Conservation (phyloP, 2,888 invertebrate genomes). For the Odiellus spinosus region DNA sequence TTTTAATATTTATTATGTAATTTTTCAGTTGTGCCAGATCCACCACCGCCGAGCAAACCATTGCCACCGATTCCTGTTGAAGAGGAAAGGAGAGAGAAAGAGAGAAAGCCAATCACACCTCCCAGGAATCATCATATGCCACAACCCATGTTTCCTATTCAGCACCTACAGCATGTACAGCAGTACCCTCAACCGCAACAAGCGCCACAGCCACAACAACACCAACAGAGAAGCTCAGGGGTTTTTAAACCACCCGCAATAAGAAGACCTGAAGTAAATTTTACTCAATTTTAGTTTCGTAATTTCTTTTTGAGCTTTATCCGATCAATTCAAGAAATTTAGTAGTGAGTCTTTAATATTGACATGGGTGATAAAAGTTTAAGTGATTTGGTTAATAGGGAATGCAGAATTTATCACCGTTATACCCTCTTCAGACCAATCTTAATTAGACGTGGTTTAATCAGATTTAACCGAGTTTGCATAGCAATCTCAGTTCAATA, state of each 20-base stretch:
- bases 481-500: no score
- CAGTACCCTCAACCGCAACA: conserved; percentile 20
- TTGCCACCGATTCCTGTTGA: conserved; percentile 44
- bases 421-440: no score
- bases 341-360: no score
- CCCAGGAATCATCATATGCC: conserved; percentile 19
- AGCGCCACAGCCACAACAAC: conserved; percentile 3
- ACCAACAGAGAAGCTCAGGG: conserved; percentile 47
- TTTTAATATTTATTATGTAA: background rate
- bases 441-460: no score
- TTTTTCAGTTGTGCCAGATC: conserved; percentile 60
- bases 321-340: no score
- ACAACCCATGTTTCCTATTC: conserved; percentile 5
- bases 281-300: no score
- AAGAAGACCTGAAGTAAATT: conserved; percentile 59
- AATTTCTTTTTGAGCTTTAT: no score
- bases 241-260: conserved; percentile 52
- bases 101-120: conserved; percentile 27
- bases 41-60: conserved; percentile 50
- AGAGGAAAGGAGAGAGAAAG: conserved; percentile 15
- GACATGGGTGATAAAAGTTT: no score
- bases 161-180: conserved; percentile 42
- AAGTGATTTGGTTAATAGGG: no score
- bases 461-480: no score
- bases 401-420: no score